phyloP scores from a whole-genome alignment of 2,888 invertebrate genomes.

The Heliconius aoede region DNA sequence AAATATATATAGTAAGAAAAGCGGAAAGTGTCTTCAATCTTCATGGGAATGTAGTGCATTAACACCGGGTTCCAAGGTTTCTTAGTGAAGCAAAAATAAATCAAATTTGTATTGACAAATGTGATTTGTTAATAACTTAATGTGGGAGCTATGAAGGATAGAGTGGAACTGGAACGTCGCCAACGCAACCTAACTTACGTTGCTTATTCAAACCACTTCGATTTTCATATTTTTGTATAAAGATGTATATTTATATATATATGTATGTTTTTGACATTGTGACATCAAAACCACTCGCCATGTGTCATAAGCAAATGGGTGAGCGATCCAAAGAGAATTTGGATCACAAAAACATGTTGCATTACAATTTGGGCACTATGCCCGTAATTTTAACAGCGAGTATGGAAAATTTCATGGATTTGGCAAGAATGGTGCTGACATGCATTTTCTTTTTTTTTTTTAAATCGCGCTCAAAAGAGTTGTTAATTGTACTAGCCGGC shows the following conservation, averaged over 20 bases:
- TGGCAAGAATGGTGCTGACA: slow-evolving; percentile 61
- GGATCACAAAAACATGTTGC: slow-evolving; percentile 48
- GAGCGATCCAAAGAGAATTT: slow-evolving; percentile 24
- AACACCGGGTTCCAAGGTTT: too few species aligned
- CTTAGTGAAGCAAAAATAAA: too few species aligned
- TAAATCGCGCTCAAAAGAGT: slow-evolving; percentile 53
- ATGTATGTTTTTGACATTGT: not conserved
- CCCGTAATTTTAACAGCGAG: slow-evolving; percentile 54
- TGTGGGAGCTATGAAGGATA: slow-evolving; percentile 47
- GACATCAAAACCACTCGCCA: not conserved
- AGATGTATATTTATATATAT: not conserved
- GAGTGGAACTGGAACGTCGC: slow-evolving; percentile 64
- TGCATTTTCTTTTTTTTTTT: slow-evolving; percentile 56
- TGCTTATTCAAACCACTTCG: slow-evolving; percentile 60
- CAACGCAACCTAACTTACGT: slow-evolving; percentile 60
- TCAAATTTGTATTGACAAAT: not conserved
- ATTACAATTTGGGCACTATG: slow-evolving; percentile 56
- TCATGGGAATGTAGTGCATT: too few species aligned
- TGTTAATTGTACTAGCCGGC: slow-evolving; percentile 59
- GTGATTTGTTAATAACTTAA: slow-evolving; percentile 29
- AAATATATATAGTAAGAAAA: not conserved
- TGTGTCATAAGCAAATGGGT: slow-evolving; percentile 30
- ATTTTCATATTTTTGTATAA: slow-evolving; percentile 4
- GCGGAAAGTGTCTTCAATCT: too few species aligned
- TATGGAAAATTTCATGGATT: slow-evolving; percentile 51